phyloP scores from a whole-genome alignment of 2,888 invertebrate genomes.

The Drosophila trichaetosa region DNA sequence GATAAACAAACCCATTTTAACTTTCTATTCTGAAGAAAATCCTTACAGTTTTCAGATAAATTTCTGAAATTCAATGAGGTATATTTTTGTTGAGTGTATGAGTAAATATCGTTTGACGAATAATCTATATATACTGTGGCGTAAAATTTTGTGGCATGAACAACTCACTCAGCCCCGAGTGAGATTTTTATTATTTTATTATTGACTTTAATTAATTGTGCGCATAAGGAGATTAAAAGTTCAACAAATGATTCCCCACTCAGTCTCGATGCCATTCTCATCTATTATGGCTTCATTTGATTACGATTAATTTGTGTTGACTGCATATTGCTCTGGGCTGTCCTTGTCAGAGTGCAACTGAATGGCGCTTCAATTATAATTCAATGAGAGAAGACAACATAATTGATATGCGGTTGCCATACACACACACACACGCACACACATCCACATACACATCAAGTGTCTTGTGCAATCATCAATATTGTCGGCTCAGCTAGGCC shows the following conservation, averaged over 20 bases:
- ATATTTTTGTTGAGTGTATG: neutral
- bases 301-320: conserved; percentile 61
- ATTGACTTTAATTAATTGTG: conserved; percentile 32
- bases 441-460: conserved; percentile 30
- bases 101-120: conserved; percentile 12
- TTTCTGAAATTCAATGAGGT: too few relatives aligned
- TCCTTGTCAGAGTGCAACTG: conserved; percentile 38
- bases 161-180: conserved; percentile 3
- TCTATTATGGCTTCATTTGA: conserved; percentile 47
- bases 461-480: conserved; percentile 19
- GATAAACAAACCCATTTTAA: neutral
- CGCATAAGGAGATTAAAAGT: conserved; percentile 40
- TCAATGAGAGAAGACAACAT: conserved; percentile 64
- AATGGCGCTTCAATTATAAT: conserved; percentile 68
- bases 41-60: too few relatives aligned
- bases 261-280: conserved; percentile 2
- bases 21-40: neutral
- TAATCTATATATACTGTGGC: conserved; percentile 23
- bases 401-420: conserved; percentile 62
- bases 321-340: conserved; percentile 2
- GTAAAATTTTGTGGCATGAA: conserved; percentile 14
- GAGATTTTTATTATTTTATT: conserved; percentile 28
- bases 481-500: neutral
- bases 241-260: conserved; percentile 6
- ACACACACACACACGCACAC: conserved; percentile 30